These are phyloP conservation scores for Ctenicera cuprea DNA, from an alignment of 2,888 invertebrate genomes.

Conservation along the genomic window DNA sequence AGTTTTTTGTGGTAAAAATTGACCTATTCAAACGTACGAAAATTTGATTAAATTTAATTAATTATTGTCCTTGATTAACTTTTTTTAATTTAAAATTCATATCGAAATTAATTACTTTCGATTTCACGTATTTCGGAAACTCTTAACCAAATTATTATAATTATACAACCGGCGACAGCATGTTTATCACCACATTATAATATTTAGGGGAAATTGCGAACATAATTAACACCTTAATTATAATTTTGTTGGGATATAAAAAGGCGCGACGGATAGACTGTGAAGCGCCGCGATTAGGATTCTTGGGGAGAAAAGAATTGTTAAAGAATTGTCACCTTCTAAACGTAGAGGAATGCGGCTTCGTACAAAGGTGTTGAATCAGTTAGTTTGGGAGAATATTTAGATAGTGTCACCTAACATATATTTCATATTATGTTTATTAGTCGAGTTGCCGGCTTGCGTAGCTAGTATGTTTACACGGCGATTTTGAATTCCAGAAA, in stretches of 20 bases:
- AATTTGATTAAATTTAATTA: background rate
- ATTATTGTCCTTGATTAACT: too few relatives aligned
- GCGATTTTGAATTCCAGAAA: slow-evolving; percentile 4
- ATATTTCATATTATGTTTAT: slow-evolving; percentile 69
- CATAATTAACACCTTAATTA: slow-evolving; percentile 44
- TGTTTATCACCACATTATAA: slow-evolving; percentile 21
- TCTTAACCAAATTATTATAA: background rate
- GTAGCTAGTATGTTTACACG: slow-evolving; percentile 39
- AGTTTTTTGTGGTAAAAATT: background rate
- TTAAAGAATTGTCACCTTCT: slow-evolving; percentile 38
- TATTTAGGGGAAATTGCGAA: slow-evolving; percentile 33
- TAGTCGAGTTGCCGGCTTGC: slow-evolving; percentile 57
- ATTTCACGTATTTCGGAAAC: background rate
- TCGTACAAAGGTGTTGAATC: slow-evolving; percentile 70
- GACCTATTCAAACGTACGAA: background rate
- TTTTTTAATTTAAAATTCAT: slow-evolving; percentile 2
- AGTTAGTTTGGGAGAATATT: slow-evolving; percentile 68
- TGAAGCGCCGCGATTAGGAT: slow-evolving; percentile 17
- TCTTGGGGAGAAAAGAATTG: background rate
- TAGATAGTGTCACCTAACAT: slow-evolving; percentile 68
- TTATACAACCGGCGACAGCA: slow-evolving; percentile 9
- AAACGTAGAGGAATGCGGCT: slow-evolving; percentile 66
- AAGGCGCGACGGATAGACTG: slow-evolving; percentile 11
- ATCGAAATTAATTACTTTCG: background rate
- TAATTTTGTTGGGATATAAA: slow-evolving; percentile 29